Conservation (phyloP, 2,113 vertebrate genomes). For the Dasypus novemcinctus region DNA sequence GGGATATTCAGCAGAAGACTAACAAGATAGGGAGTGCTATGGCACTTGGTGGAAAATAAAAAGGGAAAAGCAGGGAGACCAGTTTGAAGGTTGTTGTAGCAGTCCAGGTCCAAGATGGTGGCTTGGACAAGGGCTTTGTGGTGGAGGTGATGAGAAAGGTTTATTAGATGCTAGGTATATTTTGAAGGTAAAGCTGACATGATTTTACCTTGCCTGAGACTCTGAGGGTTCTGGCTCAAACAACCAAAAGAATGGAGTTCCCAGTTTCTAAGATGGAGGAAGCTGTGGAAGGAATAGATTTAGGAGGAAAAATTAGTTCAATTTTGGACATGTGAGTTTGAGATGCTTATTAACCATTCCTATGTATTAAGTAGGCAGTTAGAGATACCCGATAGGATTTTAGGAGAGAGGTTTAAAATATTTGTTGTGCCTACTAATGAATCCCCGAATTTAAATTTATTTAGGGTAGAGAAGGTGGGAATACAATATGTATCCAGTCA, state of each 20-base stretch:
- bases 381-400: not conserved
- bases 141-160: not conserved
- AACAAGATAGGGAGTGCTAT: not conserved
- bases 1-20: not conserved
- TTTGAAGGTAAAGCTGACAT: not conserved
- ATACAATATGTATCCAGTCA: not conserved
- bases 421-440: not conserved
- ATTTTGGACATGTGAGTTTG: not conserved
- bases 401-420: not conserved
- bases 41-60: not conserved
- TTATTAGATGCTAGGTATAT: not conserved
- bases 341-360: not conserved
- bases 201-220: not conserved
- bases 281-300: not conserved
- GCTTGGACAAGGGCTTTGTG: not conserved
- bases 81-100: not conserved
- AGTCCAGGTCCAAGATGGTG: not conserved
- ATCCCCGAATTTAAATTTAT: not conserved
- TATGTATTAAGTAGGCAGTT: not conserved
- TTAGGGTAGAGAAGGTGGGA: not conserved
- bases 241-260: not conserved
- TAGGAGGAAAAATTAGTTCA: not conserved
- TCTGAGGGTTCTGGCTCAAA: not conserved
- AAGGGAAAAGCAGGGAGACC: not conserved
- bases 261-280: not conserved